Base-by-base conservation (phyloP, 2,113 vertebrate species). In the Dolichotis patagonum region DNA sequence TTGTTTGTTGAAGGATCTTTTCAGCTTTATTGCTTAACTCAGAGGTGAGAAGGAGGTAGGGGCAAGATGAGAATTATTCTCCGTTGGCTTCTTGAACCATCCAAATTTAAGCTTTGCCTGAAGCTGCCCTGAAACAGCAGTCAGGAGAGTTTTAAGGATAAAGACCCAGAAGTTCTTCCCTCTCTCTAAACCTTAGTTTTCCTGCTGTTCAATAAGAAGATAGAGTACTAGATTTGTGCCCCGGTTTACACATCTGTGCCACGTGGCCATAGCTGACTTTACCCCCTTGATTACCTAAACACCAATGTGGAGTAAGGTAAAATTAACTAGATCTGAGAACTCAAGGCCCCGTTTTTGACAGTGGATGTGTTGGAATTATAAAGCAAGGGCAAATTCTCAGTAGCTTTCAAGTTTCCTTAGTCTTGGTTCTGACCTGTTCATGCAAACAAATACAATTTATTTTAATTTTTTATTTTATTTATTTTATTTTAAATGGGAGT, bases 1-100 rank as follows among this genome's bases (percentile, higher is more conserved):
- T 98, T 98, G 98, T 98, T 98, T 98, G 98, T 93, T 98, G 97
- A 98, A 98, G 98, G 98, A 98, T 98, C 97, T 98, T 94, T 93
- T 97, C 96, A 96, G 96, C 96, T 98, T 97, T 97, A 95, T 98
- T 98, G 98, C 97, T 98, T 97, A 97, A 98, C 97, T 98, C 97
- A 88, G 94, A 98, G 98, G 97, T 98, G 96, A 97, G 97, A 98
- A 95, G 82, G 93, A 83, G 96, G 98, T 97, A 95, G 96, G 88
- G 77, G 88, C 75, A 69, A 54, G 88, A 98, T 85, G 96, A 94
- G 60, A 98, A 98, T 83, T 2, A 0, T 78, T 97, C 97, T 94
- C 92, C 52, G 80, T 98, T 96, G 46, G 91, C 78, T 97, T 96
- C 93, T 86, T 35, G 3, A 97, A 96, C 60, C 96, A 96, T 58